Evolutionary conservation across 2,797 vertebrate species (phyloP).

Genomic region (Xerus rutilus): DNA sequence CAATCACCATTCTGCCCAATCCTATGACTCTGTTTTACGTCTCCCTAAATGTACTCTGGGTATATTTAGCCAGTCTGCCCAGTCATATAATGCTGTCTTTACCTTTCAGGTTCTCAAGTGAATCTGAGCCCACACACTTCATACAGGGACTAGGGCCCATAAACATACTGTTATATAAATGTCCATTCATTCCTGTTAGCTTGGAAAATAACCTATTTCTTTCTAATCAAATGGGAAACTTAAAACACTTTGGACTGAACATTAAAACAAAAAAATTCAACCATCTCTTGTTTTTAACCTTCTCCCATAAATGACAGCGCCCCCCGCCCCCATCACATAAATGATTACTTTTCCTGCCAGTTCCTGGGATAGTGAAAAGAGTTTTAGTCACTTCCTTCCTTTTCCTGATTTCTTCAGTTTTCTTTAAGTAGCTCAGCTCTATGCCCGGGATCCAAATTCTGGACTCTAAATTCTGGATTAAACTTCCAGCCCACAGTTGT

Average conservation of each 20-base stretch:
- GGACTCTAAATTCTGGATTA: background rate
- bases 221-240: background rate
- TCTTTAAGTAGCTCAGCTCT: background rate
- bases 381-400: background rate
- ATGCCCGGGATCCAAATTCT: background rate
- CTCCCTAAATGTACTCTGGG: background rate
- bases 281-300: background rate
- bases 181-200: background rate
- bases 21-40: background rate
- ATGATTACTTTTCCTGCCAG: conserved; percentile 11
- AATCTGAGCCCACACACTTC: background rate
- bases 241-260: background rate
- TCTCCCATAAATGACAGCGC: background rate
- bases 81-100: background rate
- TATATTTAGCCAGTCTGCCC: background rate
- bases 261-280: background rate
- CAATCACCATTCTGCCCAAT: background rate
- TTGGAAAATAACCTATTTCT: background rate
- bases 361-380: background rate
- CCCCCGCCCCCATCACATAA: background rate
- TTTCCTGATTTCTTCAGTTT: background rate
- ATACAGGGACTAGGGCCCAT: background rate
- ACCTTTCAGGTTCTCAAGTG: background rate
- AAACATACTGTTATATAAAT: background rate
- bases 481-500: background rate